A percentile compares a stretch with the other conserved stretches of the same genome.
Evolutionary conservation across 2,888 invertebrate genomes (phyloP).

Genomic region (Pyralis farinalis): DNA sequence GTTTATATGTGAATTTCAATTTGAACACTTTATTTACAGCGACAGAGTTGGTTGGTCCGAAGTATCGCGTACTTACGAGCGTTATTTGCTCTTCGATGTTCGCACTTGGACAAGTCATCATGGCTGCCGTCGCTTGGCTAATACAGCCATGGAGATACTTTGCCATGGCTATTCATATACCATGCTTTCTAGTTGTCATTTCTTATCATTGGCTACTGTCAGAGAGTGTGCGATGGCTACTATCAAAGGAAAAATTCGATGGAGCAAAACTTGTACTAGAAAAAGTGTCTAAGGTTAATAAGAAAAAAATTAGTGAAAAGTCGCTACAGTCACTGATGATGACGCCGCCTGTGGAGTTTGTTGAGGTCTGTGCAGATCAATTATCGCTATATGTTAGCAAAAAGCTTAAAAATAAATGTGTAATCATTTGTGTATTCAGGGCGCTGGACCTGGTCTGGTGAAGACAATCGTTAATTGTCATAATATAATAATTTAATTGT

Average conservation of each 20-base stretch:
- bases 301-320: conserved; percentile 74
- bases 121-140: conserved; percentile 83
- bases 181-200: conserved; percentile 78
- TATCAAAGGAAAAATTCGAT: conserved; percentile 83
- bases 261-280: conserved; percentile 82
- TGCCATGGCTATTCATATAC: conserved; percentile 82
- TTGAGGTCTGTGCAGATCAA: neutral
- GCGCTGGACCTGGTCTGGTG: conserved; percentile 10
- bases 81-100: conserved; percentile 83
- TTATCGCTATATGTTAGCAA: too few relatives aligned
- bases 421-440: too few relatives aligned
- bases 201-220: conserved; percentile 82
- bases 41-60: conserved; percentile 85
- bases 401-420: too few relatives aligned
- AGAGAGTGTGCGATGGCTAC: conserved; percentile 86
- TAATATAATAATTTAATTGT: too few relatives aligned
- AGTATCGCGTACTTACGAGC: conserved; percentile 82
- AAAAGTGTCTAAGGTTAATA: conserved; percentile 83
- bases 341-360: conserved; percentile 16
- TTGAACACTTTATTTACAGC: conserved; percentile 59
- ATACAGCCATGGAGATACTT: conserved; percentile 83
- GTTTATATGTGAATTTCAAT: too few relatives aligned
- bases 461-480: neutral
- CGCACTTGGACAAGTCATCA: conserved; percentile 82
- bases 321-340: conserved; percentile 50